Evolutionary conservation across 2,113 vertebrate species (phyloP), one percentile per base, ranked within the genome.

Genomic region (Coptodon bakossiorum): DNA sequence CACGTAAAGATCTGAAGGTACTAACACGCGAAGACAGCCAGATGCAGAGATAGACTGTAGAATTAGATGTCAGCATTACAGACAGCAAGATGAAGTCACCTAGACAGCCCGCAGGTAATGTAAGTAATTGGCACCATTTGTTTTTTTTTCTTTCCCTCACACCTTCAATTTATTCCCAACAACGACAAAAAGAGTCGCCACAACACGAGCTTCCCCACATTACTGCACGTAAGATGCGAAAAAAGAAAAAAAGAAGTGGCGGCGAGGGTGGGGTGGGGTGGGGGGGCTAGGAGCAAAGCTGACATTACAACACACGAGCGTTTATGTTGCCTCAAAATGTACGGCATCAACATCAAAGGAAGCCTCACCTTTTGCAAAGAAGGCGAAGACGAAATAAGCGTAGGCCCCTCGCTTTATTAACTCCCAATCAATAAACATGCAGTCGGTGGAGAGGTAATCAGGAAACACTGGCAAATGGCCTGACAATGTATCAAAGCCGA

Each of bases 401-500:
- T 76, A 76, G 97, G 97, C 83, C 80, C 45, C 86, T 80, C 95
- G 96, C 97, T 97, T 98, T 98, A 98, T 98, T 99, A 98, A 98
- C 97, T 97, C 97, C 97, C 94, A 96, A 99, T 99, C 98, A 98
- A 99, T 99, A 99, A 99, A 99, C 98, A 98, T 97, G 98, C 97
- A 97, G 97, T 97, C 96, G 96, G 95, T 31, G 84, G 97, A 97
- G 96, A 97, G 97, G 97, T 98, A 98, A 99, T 99, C 98, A 98
- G 98, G 98, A 98, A 98, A 98, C 97, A 97, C 97, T 96, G 97
- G 97, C 96, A 97, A 99, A 98, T 98, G 97, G 98, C 97, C 97
- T 97, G 97, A 98, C 98, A 98, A 97, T 97, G 97, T 98, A 98
- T 99, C 98, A 99, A 99, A 99, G 98, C 97, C 89, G 96, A 93